Percentiles rank a stretch among this genome's conserved stretches.
Conservation (phyloP, 2,797 vertebrate genomes). For the Poecilia gillii region DNA sequence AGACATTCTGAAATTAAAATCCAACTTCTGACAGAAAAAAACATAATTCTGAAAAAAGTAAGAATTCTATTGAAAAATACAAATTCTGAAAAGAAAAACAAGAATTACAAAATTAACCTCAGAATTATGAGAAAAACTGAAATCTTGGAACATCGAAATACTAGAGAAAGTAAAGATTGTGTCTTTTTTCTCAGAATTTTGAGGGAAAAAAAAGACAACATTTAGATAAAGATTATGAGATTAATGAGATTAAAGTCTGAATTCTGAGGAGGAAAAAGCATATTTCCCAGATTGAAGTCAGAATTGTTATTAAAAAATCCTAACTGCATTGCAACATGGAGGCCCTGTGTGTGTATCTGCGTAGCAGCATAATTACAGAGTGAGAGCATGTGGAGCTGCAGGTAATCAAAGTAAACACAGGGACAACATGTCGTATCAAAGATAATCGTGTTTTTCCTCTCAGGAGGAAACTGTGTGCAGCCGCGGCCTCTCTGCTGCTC, state of each 20-base stretch:
- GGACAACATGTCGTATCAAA: constrained; percentile 72
- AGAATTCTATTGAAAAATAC: background rate
- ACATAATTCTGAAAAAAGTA: too few species aligned
- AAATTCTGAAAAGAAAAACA: background rate
- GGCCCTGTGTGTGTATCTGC: background rate
- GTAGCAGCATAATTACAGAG: background rate
- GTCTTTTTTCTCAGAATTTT: too few species aligned
- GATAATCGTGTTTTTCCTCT: constrained; percentile 67
- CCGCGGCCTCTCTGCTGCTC: constrained; percentile 65
- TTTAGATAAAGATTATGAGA: too few species aligned
- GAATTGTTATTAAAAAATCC: too few species aligned
- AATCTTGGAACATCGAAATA: too few species aligned
- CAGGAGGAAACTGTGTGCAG: constrained; percentile 68
- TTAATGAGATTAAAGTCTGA: too few species aligned
- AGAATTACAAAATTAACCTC: background rate
- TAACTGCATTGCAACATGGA: background rate
- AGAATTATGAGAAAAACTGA: background rate
- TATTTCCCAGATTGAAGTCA: too few species aligned
- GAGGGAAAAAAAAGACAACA: too few species aligned
- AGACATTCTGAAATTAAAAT: too few species aligned
- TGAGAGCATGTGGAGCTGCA: constrained; percentile 21
- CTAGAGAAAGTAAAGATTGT: too few species aligned
- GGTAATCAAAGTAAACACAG: constrained; percentile 49
- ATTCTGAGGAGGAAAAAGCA: too few species aligned
- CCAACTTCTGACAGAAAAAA: too few species aligned